These are phyloP conservation scores for Cydia pomonella DNA, from an alignment of 1,140 invertebrate species.

Conservation along the genomic window DNA sequence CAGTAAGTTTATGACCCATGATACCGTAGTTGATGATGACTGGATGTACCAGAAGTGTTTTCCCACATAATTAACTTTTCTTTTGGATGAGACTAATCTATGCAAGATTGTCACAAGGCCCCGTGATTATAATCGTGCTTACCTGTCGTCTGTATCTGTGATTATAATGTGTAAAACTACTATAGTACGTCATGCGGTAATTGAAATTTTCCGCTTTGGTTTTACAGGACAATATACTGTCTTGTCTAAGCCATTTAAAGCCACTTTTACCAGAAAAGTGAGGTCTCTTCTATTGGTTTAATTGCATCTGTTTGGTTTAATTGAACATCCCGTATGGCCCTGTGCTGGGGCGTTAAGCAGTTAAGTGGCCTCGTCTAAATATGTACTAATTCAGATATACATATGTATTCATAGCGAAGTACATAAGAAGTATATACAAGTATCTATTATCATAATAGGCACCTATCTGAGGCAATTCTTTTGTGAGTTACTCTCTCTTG, in stretches of 20 bases:
- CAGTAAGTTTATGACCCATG: neutral
- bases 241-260: neutral
- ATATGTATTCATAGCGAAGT: neutral
- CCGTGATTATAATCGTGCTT: too few species aligned
- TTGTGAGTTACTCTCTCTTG: conserved; percentile 7
- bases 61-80: too few species aligned
- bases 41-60: too few species aligned
- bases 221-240: neutral
- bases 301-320: conserved; percentile 24
- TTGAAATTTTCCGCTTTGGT: neutral
- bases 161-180: too few species aligned
- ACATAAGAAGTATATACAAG: neutral
- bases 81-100: too few species aligned
- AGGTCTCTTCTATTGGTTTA: conserved; percentile 26
- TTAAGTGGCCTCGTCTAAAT: neutral
- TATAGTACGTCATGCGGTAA: neutral
- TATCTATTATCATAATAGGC: neutral
- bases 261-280: neutral
- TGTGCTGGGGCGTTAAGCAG: conserved; percentile 5
- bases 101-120: too few species aligned
- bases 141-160: too few species aligned
- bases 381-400: neutral
- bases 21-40: too few species aligned
- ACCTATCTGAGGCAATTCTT: neutral
- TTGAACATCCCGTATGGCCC: conserved; percentile 28